phyloP scores from a whole-genome alignment of 2,888 invertebrate genomes.

The Bursaphelenchus okinawaensis region DNA sequence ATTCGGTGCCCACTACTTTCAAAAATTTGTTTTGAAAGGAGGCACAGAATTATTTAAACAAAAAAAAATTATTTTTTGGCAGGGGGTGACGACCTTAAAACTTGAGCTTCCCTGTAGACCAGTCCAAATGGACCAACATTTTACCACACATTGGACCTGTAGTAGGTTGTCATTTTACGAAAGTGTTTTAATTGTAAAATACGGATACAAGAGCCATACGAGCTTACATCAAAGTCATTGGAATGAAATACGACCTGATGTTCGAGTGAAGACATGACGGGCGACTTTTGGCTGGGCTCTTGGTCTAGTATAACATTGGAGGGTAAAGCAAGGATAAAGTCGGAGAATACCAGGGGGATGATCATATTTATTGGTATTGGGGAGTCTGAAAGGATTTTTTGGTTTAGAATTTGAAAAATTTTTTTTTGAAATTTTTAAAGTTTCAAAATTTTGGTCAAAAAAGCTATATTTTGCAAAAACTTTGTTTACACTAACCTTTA shows the following conservation, averaged over 20 bases:
- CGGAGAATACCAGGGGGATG: conserved; percentile 3
- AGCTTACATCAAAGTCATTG: conserved; percentile 8
- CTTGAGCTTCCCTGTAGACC: too few relatives aligned
- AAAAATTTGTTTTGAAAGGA: too few relatives aligned
- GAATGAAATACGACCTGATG: not conserved
- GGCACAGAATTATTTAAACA: too few relatives aligned
- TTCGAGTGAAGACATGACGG: not conserved
- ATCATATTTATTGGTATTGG: not conserved
- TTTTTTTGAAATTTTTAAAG: not conserved
- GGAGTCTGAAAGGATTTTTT: not conserved
- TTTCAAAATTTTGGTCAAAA: not conserved
- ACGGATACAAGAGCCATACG: too few relatives aligned
- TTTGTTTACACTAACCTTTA: not conserved
- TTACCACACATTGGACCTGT: too few relatives aligned
- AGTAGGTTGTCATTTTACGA: too few relatives aligned
- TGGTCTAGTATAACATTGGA: not conserved
- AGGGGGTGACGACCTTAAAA: too few relatives aligned
- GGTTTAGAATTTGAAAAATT: too few relatives aligned
- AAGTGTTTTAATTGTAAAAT: too few relatives aligned
- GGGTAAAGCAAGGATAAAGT: conserved; percentile 1
- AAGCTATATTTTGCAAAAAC: not conserved
- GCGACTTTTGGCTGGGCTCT: not conserved
- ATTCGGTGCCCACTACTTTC: too few relatives aligned
- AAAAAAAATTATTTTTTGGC: too few relatives aligned
- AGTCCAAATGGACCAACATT: too few relatives aligned